phyloP scores from a whole-genome alignment of 2,113 vertebrate species.

The Plestiodon gilberti region DNA sequence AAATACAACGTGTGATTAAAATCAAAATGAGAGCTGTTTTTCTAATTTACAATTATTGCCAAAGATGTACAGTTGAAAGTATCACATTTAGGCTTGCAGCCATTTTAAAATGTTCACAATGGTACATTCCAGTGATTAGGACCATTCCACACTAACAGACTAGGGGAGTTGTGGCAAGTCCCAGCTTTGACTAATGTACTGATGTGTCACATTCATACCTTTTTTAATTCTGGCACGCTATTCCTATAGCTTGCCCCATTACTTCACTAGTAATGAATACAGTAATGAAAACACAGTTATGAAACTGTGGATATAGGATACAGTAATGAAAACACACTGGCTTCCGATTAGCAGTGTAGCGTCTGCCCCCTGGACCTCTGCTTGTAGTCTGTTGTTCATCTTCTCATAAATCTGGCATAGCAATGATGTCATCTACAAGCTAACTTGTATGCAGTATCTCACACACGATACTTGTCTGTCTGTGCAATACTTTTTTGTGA shows the following conservation, averaged over 20 bases:
- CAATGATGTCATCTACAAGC: conserved; percentile 73
- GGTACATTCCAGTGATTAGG: not conserved
- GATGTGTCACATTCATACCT: not conserved
- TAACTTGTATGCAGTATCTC: not conserved
- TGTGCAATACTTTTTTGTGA: no score
- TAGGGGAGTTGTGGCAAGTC: not conserved
- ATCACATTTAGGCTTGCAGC: no score
- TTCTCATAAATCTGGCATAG: conserved; percentile 81
- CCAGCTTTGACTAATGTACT: not conserved
- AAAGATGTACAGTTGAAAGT: not conserved
- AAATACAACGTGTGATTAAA: not conserved
- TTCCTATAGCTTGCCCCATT: not conserved
- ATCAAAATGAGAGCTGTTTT: not conserved
- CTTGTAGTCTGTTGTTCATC: conserved; percentile 81
- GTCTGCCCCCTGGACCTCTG: conserved; percentile 82
- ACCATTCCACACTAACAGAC: not conserved
- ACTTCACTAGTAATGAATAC: not conserved
- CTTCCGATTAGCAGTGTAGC: conserved; percentile 77
- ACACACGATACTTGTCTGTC: no score
- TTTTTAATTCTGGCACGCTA: not conserved
- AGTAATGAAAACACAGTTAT: not conserved
- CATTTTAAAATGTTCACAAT: not conserved
- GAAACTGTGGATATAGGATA: not conserved
- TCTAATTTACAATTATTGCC: not conserved
- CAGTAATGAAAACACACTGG: conserved; percentile 33